A percentile compares a stretch with the other conserved stretches of the same genome.
phyloP scores from a whole-genome alignment of 2,113 vertebrate species.

The Pollimyrus isidori region DNA sequence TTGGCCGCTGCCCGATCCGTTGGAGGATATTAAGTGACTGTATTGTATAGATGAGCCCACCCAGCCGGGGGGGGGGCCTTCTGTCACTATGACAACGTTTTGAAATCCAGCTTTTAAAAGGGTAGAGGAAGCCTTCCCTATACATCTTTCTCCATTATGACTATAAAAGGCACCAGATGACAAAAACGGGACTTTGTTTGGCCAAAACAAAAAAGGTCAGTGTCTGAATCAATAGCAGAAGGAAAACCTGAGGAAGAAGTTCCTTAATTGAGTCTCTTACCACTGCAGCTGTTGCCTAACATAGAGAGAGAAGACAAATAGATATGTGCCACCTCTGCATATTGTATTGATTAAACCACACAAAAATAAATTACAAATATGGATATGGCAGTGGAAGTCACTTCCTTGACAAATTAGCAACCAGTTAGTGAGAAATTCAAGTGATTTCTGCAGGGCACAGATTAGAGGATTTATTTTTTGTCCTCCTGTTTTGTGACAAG shows the following conservation, averaged over 20 bases:
- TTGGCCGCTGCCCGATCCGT: constrained; percentile 48
- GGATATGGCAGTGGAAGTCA: not conserved
- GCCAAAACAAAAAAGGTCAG: constrained; percentile 49
- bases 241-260: not conserved
- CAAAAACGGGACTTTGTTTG: constrained; percentile 53
- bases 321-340: not conserved
- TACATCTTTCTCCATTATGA: constrained; percentile 59
- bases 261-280: not conserved
- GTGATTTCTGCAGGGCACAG: not conserved
- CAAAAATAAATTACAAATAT: not conserved
- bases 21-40: constrained; percentile 42
- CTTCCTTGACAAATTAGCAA: not conserved
- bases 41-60: constrained; percentile 35
- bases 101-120: constrained; percentile 53
- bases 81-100: constrained; percentile 63
- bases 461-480: not conserved
- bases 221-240: constrained; percentile 46
- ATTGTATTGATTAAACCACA: not conserved
- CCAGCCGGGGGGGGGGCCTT: constrained; percentile 50
- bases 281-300: not conserved
- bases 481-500: not conserved
- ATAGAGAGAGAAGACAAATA: not conserved
- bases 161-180: constrained; percentile 41
- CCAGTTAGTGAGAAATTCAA: not conserved
- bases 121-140: constrained; percentile 36